Evolutionary conservation across 2,888 invertebrate genomes (phyloP).

Genomic region (Tipula confusa): DNA sequence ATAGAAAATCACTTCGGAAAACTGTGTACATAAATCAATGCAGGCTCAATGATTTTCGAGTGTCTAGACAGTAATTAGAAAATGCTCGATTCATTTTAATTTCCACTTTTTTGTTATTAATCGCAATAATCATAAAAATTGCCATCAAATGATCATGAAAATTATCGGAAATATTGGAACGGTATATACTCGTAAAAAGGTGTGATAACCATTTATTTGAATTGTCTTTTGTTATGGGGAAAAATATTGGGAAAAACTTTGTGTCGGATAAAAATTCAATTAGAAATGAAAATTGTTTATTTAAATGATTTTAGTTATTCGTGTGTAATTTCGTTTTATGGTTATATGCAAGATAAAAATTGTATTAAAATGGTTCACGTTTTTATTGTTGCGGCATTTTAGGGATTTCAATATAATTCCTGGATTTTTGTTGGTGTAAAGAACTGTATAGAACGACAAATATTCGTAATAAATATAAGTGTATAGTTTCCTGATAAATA

Average conservation of each 20-base stretch:
- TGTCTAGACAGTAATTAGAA: background rate
- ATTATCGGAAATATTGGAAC: no score
- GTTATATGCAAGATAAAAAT: no score
- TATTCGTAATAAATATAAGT: no score
- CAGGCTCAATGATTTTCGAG: no score
- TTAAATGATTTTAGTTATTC: background rate
- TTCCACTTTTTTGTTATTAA: background rate
- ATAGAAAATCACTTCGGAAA: no score
- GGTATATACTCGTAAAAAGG: background rate
- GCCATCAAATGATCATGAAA: background rate
- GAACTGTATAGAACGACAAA: no score
- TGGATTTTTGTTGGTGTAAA: no score
- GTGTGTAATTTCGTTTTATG: background rate
- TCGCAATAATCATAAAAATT: background rate
- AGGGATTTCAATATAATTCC: background rate
- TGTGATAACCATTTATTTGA: background rate
- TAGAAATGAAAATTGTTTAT: background rate
- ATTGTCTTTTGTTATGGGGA: background rate
- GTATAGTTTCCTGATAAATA: no score
- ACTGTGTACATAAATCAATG: no score
- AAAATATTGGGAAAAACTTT: background rate
- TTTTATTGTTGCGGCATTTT: background rate
- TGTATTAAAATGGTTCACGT: background rate
- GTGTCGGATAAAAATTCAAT: constrained; percentile 12
- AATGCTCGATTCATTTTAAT: background rate